Evolutionary conservation across 2,113 vertebrate genomes (phyloP), one percentile per base, ranked within the genome.

Genomic region (Leptodactylus fuscus): DNA sequence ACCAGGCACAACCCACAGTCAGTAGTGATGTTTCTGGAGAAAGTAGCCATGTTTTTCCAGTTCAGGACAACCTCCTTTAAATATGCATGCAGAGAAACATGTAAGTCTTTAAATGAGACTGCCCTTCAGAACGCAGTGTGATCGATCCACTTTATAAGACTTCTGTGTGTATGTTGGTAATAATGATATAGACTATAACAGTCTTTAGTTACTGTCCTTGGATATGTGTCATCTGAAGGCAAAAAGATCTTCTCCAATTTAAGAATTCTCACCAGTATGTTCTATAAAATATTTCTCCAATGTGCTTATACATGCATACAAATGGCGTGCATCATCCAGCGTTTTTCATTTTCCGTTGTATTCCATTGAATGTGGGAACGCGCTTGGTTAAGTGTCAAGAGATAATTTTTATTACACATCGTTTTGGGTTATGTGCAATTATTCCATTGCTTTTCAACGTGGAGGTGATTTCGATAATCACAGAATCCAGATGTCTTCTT

Each of bases 341-440:
- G 0, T 38, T 2, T 15, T 12, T 11, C 3, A 0, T 65, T 67
- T 51, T 20, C 38, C 65, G 24, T 74, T 22, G 20, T 7, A 11
- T 81, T 12, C 11, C 5, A 8, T 36, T 51, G 6, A 16, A 34
- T 41, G 55, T 38, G 11, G 1, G 3, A 18, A 48, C 24, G 27
- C 58, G 15, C 29, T 12, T 67, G 62, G 62, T 41, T 16, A 79
- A n/a, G n/a, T n/a, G n/a, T n/a, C n/a, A n/a, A n/a, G n/a, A n/a
- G n/a, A n/a, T n/a, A n/a, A n/a, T 55, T 65, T 65, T 20, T 41
- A 29, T 58, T 82, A 24, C 76, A 22, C 41, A 7, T 34, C 34
- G 5, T 71, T 85, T 67, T 85, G 84, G 76, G 76, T 80, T 80
- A 46, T 48, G 84, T 85, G 84, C 84, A 85, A 85, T 85, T 71